Evolutionary conservation across 2,113 vertebrate species (phyloP), one percentile per base, ranked within the genome.

Genomic region (Syngnathoides biaculeatus): DNA sequence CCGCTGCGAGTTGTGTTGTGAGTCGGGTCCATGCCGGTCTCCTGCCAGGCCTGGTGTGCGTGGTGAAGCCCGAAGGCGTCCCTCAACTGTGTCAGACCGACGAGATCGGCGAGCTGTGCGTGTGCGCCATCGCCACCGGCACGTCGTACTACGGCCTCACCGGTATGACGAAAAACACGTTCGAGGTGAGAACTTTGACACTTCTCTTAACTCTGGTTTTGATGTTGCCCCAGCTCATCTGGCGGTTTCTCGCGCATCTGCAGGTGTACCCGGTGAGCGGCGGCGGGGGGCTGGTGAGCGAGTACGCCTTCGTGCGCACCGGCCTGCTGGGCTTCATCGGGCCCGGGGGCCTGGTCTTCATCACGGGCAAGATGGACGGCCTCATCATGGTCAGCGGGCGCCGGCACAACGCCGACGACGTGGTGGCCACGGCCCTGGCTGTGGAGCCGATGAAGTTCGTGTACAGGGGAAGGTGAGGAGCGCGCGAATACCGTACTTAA

Each of bases 381-480:
- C 93, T 99, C 77, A 99, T 99, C 94, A 96, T 98, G 84, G 97
- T 99, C 82, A 97, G 95, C 64, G 95, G 95, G 64, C 93, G 97
- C 65, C 89, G 97, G 72, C 97, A 99, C 89, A 99, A 99, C 58
- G 97, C 97, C 0, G 97, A 99, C 4, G 97, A 99, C 88, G 96
- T 99, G 2, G 97, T 99, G 2, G 97, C 97, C 78, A 99, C 97
- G 5, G 97, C 97, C 0, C 82, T 99, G 85, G 97, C 97, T 0
- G 97, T 99, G 71, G 97, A 99, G 86, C 97, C 97, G 19, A 99
- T 99, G 97, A 99, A 99, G 57, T 99, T 99, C 50, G 97, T 99
- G 86, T 99, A 99, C 93, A 91, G 97, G 79, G 97, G 97, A 77
- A 95, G 97, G 97, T 98, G 79, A 86, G 94, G n/a, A 27, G 12